Base-by-base conservation (phyloP, 2,888 invertebrate genomes). In the Pheosia tremula region DNA sequence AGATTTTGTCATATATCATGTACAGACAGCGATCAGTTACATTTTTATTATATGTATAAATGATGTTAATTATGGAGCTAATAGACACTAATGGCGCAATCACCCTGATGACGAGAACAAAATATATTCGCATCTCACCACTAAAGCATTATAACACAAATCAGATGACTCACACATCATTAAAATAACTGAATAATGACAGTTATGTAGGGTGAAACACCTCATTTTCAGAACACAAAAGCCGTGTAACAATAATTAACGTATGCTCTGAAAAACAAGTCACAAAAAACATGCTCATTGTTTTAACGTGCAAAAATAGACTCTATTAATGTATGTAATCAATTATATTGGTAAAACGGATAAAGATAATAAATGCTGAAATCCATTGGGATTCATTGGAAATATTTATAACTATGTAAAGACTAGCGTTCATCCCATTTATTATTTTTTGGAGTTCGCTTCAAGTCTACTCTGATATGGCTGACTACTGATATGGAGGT, bases 221-320 rank as follows among this genome's bases (percentile, higher is more conserved):
- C 68, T 64, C 57, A 57, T 39, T 65, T 71, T 74, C 65, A 59
- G 61, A 57, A 66, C 59, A 71, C 65, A 71, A 74, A 70, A 72
- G 57, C 57, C 47, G n/a, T 53, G 71, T 67, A 69, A 66, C 63
- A 69, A 66, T 63, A 74, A 76, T 72, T 53, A 69, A 70, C 81
- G 78, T 79, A 79, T 79, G 80, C 81, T 80, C 81, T 81, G 66
- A 67, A 81, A 69, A 79, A 66, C 76, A 76, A 76, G 62, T 72
- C 72, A 77, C 77, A 75, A 77, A 75, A 61, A 43, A 50, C 38
- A 24, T 9, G 4, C 5, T 47, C 50, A 50, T 50, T 50, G 50
- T 47, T 47, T 9, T 10, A 47, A 3, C 47, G n/a, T 47, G 47
- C 11, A 47, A n/a, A 47, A 47, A 47, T n/a, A 47, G 47, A 47